These are phyloP conservation scores for Anaspis maculata DNA, from an alignment of 2,888 invertebrate species.

Conservation along the genomic window DNA sequence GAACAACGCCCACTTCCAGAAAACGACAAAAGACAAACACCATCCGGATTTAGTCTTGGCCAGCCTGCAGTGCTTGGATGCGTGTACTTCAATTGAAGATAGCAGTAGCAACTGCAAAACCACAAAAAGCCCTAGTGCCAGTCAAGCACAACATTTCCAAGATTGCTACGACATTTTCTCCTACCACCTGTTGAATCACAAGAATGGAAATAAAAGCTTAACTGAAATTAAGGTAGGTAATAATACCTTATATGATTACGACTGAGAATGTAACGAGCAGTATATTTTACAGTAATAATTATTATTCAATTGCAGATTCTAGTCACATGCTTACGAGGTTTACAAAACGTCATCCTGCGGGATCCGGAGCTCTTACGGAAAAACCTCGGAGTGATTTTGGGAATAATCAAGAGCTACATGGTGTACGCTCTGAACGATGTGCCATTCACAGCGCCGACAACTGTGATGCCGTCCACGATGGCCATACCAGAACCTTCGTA, in stretches of 20 bases:
- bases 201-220: slow-evolving; percentile 37
- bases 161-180: slow-evolving; percentile 25
- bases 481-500: slow-evolving; percentile 45
- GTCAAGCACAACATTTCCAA: slow-evolving; percentile 13
- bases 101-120: too few relatives aligned
- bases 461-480: slow-evolving; percentile 53
- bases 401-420: slow-evolving; percentile 50
- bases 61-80: slow-evolving; percentile 34
- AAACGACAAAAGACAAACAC: slow-evolving; percentile 8
- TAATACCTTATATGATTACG: too few relatives aligned
- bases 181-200: slow-evolving; percentile 16
- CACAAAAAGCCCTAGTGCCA: too few relatives aligned
- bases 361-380: slow-evolving; percentile 31
- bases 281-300: background rate
- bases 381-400: slow-evolving; percentile 48
- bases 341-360: slow-evolving; percentile 35
- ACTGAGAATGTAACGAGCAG: too few relatives aligned
- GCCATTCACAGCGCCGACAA: slow-evolving; percentile 44
- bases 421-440: slow-evolving; percentile 45
- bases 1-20: too few relatives aligned
- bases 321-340: slow-evolving; percentile 30
- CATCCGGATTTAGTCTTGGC: slow-evolving; percentile 22
- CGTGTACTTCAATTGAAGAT: slow-evolving; percentile 27
- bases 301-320: background rate
- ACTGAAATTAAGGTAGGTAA: slow-evolving; percentile 45